Percentiles rank a stretch among this genome's conserved stretches.
phyloP scores from a whole-genome alignment of 1,140 invertebrate species.

The Drosophila saltans region DNA sequence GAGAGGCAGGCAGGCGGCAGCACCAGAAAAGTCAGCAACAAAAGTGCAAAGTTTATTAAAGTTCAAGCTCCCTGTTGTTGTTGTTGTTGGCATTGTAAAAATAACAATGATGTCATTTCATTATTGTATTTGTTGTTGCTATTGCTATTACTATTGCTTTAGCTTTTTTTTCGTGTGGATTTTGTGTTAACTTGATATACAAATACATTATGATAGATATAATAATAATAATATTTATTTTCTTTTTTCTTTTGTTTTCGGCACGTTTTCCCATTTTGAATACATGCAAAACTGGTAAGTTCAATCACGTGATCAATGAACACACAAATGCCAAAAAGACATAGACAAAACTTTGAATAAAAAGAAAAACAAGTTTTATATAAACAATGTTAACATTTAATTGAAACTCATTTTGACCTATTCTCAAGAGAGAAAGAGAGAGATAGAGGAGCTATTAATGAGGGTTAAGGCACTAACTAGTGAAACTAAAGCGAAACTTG shows the following conservation, averaged over 20 bases:
- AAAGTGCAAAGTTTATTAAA: conserved; percentile 75
- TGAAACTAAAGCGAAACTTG: no score
- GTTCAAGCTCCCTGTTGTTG: conserved; percentile 48
- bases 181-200: conserved; percentile 29
- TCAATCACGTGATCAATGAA: conserved; percentile 26
- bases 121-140: conserved; percentile 29
- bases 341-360: not conserved
- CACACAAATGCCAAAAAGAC: not conserved
- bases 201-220: conserved; percentile 23
- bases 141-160: not conserved
- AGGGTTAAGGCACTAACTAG: no score
- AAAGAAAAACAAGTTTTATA: not conserved
- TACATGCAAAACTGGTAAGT: not conserved
- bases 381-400: not conserved
- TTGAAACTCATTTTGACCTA: not conserved
- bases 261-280: conserved; percentile 21
- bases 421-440: not conserved
- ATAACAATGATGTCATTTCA: conserved; percentile 66
- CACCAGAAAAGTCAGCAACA: conserved; percentile 12
- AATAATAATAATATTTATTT: not conserved
- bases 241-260: conserved; percentile 24
- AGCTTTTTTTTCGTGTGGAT: conserved; percentile 20
- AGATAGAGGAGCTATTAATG: no score
- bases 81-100: conserved; percentile 42
- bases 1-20: not conserved